Conservation (phyloP, 2,888 invertebrate species). For the Oegoconia quadripuncta region DNA sequence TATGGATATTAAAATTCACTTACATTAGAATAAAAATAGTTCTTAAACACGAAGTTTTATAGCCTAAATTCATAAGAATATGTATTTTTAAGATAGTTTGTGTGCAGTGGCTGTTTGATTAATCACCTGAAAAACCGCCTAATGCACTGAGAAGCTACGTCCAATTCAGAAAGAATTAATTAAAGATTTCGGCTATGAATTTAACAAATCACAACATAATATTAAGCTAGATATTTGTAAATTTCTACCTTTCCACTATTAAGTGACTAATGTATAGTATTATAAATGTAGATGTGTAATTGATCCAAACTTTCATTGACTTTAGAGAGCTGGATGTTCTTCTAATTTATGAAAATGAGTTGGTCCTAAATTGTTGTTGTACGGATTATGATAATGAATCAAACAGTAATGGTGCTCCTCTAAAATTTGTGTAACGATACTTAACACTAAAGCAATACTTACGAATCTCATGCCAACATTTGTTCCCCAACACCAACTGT, state of each 20-base stretch:
- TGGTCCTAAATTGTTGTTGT: no score
- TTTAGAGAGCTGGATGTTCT: no score
- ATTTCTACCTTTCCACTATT: no score
- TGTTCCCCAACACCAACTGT: conserved; percentile 76
- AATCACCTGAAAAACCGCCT: conserved; percentile 25
- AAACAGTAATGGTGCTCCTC: not conserved
- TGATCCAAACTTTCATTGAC: no score
- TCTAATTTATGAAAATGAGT: no score
- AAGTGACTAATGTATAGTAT: no score
- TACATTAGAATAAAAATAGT: conserved; percentile 62
- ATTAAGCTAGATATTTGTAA: no score
- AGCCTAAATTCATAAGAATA: conserved; percentile 77
- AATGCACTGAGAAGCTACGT: conserved; percentile 31
- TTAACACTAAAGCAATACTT: conserved; percentile 51
- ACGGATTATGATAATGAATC: no score
- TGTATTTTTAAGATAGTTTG: conserved; percentile 34
- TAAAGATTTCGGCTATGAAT: not conserved
- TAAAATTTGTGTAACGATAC: conserved; percentile 3
- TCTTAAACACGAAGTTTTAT: conserved; percentile 64
- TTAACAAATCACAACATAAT: no score
- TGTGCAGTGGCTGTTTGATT: conserved; percentile 2
- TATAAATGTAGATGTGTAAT: no score
- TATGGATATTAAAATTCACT: conserved; percentile 53
- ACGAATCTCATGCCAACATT: conserved; percentile 56
- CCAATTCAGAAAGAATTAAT: conserved; percentile 8